A percentile compares a stretch with the other conserved stretches of the same genome.
phyloP scores from a whole-genome alignment of 2,797 vertebrate species.

The Allobates femoralis region DNA sequence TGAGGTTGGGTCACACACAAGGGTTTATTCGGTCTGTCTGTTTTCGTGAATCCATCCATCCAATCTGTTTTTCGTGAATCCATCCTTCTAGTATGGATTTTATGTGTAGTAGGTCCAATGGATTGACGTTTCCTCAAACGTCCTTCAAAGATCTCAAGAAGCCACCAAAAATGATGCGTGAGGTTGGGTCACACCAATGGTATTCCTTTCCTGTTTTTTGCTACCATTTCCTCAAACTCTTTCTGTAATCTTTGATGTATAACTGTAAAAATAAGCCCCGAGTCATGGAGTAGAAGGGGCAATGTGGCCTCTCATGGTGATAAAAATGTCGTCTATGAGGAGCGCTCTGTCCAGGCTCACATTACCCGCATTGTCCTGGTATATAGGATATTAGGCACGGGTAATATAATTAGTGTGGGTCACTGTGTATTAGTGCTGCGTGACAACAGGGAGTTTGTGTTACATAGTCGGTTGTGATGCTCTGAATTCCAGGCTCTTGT shows the following conservation, averaged over 20 bases:
- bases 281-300: background rate
- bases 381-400: constrained; percentile 1
- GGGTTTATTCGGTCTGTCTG: no score
- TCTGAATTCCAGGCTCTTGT: constrained; percentile 44
- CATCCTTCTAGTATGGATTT: background rate
- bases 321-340: background rate
- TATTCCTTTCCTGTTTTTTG: background rate
- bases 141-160: background rate
- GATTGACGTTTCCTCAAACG: background rate
- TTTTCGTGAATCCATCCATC: no score
- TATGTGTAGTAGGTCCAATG: background rate
- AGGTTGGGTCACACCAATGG: background rate
- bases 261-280: background rate
- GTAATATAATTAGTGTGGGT: constrained; percentile 8
- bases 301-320: background rate
- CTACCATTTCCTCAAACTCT: background rate
- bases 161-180: background rate
- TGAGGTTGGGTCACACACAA: background rate
- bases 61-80: no score
- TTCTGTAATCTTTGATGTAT: background rate
- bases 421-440: background rate
- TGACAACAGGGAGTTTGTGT: constrained; percentile 39
- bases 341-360: background rate
- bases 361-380: background rate
- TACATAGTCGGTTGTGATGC: constrained; percentile 25